Evolutionary conservation across 1,140 invertebrate species (phyloP), one percentile per base, ranked within the genome.

Genomic region (Cotesia vestalis): DNA sequence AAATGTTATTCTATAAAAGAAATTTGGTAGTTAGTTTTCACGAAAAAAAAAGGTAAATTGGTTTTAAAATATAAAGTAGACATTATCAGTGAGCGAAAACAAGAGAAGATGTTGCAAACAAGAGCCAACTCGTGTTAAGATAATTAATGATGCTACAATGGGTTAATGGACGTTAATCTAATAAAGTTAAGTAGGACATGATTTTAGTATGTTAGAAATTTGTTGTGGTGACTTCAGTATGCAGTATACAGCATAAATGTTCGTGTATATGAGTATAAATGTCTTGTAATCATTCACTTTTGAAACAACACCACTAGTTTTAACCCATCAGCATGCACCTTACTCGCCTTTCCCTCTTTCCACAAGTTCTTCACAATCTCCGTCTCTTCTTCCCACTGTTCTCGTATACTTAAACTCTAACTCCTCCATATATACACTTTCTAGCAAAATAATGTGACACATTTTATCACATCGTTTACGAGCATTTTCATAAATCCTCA

Each of bases 91-190:
- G 51, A 67, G n/a, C 51, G 20, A 67, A 59, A 46, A 62, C 55
- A 11, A 11, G 14, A 17, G 66, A 14, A 73, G 40, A 46, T 6
- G 11, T 9, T 46, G 40, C 6, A 62, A 63, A 34, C 17, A n/a
- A 53, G 60, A 69, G 17, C 27, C 27, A 27, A 69, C 72, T 59
- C 57, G 9, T 11, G 14, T 59, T 63, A 57, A 53, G 63, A 60
- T 73, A 73, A 73, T 73, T 73, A 69, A 73, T 69, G 72, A 69
- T 73, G 57, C 14, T 63, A 46, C 36, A 12, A 46, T 51, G 60
- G 35, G 38, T 73, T 73, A 73, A 73, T 73, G 72, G 66, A 73
- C 60, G 72, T 73, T 69, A 73, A 73, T 69, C 66, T 55, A 73
- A 69, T 73, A 69, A 62, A 68, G 40, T 69, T 46, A 73, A 73